Conservation (phyloP, 2,797 vertebrate genomes). For the Podarcis siculus region DNA sequence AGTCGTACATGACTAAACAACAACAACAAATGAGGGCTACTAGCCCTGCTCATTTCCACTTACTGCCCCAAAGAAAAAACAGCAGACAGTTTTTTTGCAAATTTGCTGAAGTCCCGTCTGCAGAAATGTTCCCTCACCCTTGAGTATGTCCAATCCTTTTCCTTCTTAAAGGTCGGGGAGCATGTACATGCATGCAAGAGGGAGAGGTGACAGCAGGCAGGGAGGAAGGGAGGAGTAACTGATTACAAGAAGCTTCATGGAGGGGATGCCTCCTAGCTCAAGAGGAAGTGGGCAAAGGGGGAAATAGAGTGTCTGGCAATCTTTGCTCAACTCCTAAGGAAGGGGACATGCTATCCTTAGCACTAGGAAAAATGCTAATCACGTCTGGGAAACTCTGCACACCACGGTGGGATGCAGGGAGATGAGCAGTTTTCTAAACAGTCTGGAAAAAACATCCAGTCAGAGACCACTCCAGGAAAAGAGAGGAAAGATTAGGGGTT, state of each 20-base stretch:
- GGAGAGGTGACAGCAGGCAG: neutral
- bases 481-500: neutral
- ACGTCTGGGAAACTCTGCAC: neutral
- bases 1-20: too few species aligned
- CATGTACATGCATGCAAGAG: neutral
- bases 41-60: neutral
- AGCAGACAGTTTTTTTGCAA: neutral
- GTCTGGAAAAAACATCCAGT: neutral
- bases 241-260: neutral
- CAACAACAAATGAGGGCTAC: too few species aligned
- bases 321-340: too few species aligned
- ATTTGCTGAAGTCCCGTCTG: neutral
- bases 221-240: neutral
- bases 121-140: neutral
- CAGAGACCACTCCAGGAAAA: neutral
- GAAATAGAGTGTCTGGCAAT: neutral
- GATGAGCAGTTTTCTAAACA: neutral
- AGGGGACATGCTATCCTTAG: neutral
- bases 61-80: neutral
- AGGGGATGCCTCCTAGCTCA: neutral
- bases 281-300: neutral
- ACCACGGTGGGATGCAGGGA: neutral
- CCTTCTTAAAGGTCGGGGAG: neutral
- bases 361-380: neutral
- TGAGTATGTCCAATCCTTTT: neutral